phyloP scores from a whole-genome alignment of 1,140 invertebrate genomes.

The Brachionus calyciflorus region DNA sequence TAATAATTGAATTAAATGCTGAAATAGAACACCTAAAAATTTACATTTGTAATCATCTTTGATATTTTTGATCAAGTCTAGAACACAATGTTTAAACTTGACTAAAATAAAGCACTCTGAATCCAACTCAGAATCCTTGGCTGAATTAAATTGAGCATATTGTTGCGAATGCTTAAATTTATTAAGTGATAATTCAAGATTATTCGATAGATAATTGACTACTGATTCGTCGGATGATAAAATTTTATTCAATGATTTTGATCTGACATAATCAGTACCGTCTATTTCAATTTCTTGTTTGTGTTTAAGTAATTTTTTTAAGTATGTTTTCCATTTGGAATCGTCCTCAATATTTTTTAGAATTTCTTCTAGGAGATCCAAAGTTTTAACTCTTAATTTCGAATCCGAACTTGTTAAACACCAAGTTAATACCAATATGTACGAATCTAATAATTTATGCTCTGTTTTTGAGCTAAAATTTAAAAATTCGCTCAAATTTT shows the following conservation, averaged over 20 bases:
- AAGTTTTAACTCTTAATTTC: background rate
- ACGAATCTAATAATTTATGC: background rate
- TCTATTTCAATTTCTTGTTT: conserved; percentile 23
- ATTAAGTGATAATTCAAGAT: background rate
- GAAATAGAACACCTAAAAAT: background rate
- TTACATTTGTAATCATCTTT: conserved; percentile 23
- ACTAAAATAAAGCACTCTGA: background rate
- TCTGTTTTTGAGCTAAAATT: background rate
- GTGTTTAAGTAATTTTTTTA: conserved; percentile 18
- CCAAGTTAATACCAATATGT: background rate
- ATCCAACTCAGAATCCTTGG: background rate
- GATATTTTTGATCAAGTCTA: conserved; percentile 2
- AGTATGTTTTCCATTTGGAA: background rate
- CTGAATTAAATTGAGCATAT: background rate
- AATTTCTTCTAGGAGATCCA: background rate
- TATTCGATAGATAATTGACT: background rate
- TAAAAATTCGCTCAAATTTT: background rate
- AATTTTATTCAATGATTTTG: conserved; percentile 35
- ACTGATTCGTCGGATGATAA: background rate
- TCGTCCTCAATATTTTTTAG: background rate
- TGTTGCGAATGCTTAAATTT: background rate
- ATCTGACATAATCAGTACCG: conserved; percentile 17
- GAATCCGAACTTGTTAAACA: background rate
- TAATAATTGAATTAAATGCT: background rate
- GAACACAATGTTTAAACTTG: background rate